A percentile compares a stretch with the other conserved stretches of the same genome.
Conservation (phyloP, 2,797 vertebrate genomes). For the Sarcophilus harrisii region DNA sequence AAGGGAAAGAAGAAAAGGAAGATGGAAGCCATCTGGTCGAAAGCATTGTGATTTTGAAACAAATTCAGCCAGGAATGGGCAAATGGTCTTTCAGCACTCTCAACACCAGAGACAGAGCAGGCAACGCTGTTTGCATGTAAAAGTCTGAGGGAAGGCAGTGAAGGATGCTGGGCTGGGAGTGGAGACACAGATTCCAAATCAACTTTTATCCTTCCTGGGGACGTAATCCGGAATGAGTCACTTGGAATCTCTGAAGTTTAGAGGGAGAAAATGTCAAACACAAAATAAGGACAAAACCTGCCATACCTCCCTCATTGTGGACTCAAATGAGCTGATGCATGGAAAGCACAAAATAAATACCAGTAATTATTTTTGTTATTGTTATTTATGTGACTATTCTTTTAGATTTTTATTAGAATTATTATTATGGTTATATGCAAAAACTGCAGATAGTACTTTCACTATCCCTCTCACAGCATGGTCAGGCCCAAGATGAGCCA, state of each 20-base stretch:
- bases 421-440: not conserved
- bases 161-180: not conserved
- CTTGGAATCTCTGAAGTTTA: not conserved
- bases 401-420: not conserved
- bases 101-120: conserved; percentile 13
- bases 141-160: not conserved
- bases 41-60: conserved; percentile 53
- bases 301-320: not conserved
- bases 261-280: not conserved
- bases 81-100: conserved; percentile 12
- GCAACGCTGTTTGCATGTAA: not conserved
- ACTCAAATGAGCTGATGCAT: not conserved
- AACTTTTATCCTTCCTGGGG: not conserved
- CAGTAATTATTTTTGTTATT: not conserved
- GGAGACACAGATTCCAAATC: not conserved
- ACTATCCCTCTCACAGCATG: not conserved
- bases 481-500: not conserved
- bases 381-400: not conserved
- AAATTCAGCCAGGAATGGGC: conserved; percentile 38
- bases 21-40: conserved; percentile 12
- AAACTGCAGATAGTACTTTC: not conserved
- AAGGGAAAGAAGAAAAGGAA: conserved; percentile 24
- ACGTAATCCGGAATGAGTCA: not conserved
- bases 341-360: not conserved
- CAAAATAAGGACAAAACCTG: not conserved